Evolutionary conservation across 2,888 invertebrate species (phyloP), one percentile per base, ranked within the genome.

Genomic region (Drosophila silvestris): DNA sequence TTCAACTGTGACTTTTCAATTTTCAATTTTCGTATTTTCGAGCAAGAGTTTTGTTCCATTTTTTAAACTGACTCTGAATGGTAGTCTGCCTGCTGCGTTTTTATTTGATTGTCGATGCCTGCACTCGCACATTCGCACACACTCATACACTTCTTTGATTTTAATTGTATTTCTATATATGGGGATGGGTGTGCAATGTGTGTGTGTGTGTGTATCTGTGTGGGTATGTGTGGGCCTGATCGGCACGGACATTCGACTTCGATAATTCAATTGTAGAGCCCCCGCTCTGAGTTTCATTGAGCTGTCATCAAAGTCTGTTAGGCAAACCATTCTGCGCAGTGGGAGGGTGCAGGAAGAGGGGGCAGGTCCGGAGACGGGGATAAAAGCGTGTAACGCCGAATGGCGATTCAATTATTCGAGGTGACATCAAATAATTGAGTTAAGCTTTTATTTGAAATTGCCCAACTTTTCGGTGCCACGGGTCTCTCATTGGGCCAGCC

Each of bases 381-480:
- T 28, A 16, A 10, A 19, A 22, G 32, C 22, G 30, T 52, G 58
- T 22, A 41, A n/a, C 57, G 9, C 35, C 26, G 75, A 81, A 72
- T 80, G 83, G 72, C 81, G 74, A 85, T 88, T 88, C 81, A 81
- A 81, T 88, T 88, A 79, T 75, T 83, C 73, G 81, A 83, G 79
- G 79, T 81, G 83, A 71, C 81, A 68, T 72, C 85, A 76, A 76
- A 74, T 82, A 88, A 88, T 85, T 88, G 77, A 85, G 77, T 84
- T 83, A 80, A 71, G 77, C 76, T 74, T 65, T 76, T 47, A 58
- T 52, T 61, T 61, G 39, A 73, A 61, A 73, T 37, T 57, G 60
- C 19, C 52, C 60, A 65, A 57, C 39, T 58, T 71, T 47, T 62
- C n/a, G 41, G n/a, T 54, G 59, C 22, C 33, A 28, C 33, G 22